phyloP scores from a whole-genome alignment of 2,113 vertebrate genomes.

The Callopanchax toddi region DNA sequence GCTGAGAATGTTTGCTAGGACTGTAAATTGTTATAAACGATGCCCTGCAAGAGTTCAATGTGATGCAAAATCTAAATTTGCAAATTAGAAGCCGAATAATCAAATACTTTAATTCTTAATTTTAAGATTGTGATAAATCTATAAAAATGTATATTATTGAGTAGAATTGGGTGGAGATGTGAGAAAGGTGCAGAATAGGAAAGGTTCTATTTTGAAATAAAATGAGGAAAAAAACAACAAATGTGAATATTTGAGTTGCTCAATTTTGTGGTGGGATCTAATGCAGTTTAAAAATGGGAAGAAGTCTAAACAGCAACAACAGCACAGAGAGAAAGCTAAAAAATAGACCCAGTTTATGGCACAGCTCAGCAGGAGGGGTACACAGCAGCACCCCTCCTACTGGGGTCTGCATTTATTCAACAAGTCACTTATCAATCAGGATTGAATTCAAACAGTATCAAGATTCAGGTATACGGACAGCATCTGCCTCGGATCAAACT shows the following conservation, averaged over 20 bases:
- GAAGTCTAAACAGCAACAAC: no score
- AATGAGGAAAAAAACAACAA: neutral
- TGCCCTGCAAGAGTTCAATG: no score
- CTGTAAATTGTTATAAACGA: no score
- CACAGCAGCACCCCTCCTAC: conserved; percentile 7
- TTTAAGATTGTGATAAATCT: no score
- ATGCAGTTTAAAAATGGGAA: conserved; percentile 13
- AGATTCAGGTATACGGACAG: conserved; percentile 9
- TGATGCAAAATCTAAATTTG: no score
- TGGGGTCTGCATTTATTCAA: conserved; percentile 21
- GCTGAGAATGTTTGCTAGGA: no score
- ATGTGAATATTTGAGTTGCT: neutral
- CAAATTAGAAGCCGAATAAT: no score
- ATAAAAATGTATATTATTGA: no score
- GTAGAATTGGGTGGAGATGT: no score
- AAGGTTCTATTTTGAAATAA: no score
- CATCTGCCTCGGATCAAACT: neutral
- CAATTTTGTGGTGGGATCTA: conserved; percentile 1
- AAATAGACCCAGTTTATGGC: conserved; percentile 13
- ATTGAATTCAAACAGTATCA: neutral
- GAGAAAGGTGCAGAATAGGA: no score
- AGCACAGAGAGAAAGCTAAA: conserved; percentile 3
- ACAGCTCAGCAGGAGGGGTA: conserved; percentile 2
- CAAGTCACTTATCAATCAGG: neutral
- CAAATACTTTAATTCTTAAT: no score